Evolutionary conservation across 2,797 vertebrate species (phyloP).

Genomic region (Pipistrellus pygmaeus): DNA sequence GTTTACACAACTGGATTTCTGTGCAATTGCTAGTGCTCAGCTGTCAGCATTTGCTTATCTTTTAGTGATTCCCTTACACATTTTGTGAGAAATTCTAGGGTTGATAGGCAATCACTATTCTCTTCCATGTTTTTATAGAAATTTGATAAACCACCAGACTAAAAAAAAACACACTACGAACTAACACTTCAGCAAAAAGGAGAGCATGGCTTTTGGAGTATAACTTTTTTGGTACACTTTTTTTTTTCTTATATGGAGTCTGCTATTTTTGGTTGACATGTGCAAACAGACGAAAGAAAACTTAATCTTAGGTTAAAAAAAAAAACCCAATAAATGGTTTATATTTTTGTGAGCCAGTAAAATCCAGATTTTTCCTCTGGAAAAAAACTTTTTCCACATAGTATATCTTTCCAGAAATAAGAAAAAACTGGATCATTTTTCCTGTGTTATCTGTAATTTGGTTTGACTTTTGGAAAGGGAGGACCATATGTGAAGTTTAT

Average conservation of each 20-base stretch:
- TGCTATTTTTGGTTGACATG: conserved; percentile 79
- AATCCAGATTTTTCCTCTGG: conserved; percentile 73
- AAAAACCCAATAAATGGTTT: conserved; percentile 67
- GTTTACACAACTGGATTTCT: conserved; percentile 59
- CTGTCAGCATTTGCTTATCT: conserved; percentile 52
- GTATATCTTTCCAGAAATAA: conserved; percentile 66
- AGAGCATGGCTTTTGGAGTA: conserved; percentile 55
- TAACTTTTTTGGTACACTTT: conserved; percentile 69
- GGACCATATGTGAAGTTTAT: background rate
- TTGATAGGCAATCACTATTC: conserved; percentile 59
- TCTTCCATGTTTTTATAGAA: conserved; percentile 66
- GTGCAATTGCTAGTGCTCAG: background rate
- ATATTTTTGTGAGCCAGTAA: conserved; percentile 76
- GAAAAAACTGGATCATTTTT: conserved; percentile 36
- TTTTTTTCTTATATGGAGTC: conserved; percentile 57
- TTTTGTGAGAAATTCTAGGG: conserved; percentile 57
- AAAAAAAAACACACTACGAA: background rate
- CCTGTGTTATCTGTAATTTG: conserved; percentile 60
- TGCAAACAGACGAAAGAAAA: conserved; percentile 78
- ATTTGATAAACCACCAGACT: conserved; percentile 61
- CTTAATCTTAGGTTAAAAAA: conserved; percentile 68
- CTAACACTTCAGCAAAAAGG: conserved; percentile 52
- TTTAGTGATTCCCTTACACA: conserved; percentile 29
- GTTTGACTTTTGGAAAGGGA: conserved; percentile 41
- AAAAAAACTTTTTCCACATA: conserved; percentile 67